Evolutionary conservation across 2,113 vertebrate genomes (phyloP), one percentile per base, ranked within the genome.

Genomic region (Ailurus styani): DNA sequence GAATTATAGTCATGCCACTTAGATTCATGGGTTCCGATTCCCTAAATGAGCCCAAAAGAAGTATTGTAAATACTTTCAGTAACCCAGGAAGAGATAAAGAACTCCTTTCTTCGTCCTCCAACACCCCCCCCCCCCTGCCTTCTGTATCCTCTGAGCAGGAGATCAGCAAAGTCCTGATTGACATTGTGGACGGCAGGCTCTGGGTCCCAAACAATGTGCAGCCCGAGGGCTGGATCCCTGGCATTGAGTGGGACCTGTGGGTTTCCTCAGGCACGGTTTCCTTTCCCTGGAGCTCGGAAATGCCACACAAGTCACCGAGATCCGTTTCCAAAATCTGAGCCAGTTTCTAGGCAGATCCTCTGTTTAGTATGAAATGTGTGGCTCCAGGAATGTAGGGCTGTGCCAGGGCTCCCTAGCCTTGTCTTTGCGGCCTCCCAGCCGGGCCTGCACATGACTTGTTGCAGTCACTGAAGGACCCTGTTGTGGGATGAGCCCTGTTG

Each of bases 251-350:
- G 90, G 87, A 18, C 86, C 57, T 91, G 95, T 97, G 97, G 96
- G 86, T 95, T 96, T 97, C 96, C 91, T 94, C 6, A 0, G 93
- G 62, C 37, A 72, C 82, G 52, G 81, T 83, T 97, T 98, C 93
- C 62, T 97, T 57, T 64, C 72, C 83, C 37, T 29, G 54, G 66
- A 37, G 68, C 86, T 98, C 18, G 47, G 95, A 97, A 98, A 98
- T 96, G 85, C 84, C 94, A 87, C 87, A 68, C 54, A 42, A 96
- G 64, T 90, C 73, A 81, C 75, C 34, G 4, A 92, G 94, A 94
- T 90, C 40, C 37, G 5, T 95, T 97, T 97, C 86, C 86, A 91
- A 87, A 96, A 79, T 57, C 68, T 1, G 79, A 95, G 94, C 75
- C 84, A 89, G 82, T 88, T 94, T 94, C 66, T 93, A 1, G 3